These are phyloP conservation scores for Drosophila putrida DNA, from an alignment of 2,888 invertebrate species.

Conservation along the genomic window DNA sequence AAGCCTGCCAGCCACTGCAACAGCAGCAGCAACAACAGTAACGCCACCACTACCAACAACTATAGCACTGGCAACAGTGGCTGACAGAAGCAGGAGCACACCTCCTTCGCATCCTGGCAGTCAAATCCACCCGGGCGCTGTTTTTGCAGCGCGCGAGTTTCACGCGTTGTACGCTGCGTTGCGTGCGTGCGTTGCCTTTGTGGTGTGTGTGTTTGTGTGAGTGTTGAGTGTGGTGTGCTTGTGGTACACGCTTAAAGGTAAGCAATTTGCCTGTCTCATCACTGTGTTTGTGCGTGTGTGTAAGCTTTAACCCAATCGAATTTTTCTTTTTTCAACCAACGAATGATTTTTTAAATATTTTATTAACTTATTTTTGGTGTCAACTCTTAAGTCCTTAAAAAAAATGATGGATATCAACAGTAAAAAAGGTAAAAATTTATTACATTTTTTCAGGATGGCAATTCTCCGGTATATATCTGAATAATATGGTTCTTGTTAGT, in stretches of 20 bases:
- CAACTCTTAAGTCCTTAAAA: conserved; percentile 7
- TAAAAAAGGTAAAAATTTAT: neutral
- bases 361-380: conserved; percentile 14
- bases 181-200: conserved; percentile 44
- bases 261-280: conserved; percentile 40
- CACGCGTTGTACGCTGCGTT: conserved; percentile 50
- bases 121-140: conserved; percentile 65
- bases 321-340: conserved; percentile 1
- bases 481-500: neutral
- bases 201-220: conserved; percentile 11
- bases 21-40: conserved; percentile 26
- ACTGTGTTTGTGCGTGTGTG: neutral
- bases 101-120: conserved; percentile 28
- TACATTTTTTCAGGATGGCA: neutral
- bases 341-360: conserved; percentile 16
- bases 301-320: conserved; percentile 23
- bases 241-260: conserved; percentile 56
- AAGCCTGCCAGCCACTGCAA: conserved; percentile 52
- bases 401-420: conserved; percentile 3
- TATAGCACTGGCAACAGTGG: conserved; percentile 24
- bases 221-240: conserved; percentile 30
- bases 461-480: neutral
- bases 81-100: conserved; percentile 36
- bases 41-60: neutral
- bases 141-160: conserved; percentile 58